Evolutionary conservation across 1,140 invertebrate species (phyloP).

Genomic region (Psix sp.): DNA sequence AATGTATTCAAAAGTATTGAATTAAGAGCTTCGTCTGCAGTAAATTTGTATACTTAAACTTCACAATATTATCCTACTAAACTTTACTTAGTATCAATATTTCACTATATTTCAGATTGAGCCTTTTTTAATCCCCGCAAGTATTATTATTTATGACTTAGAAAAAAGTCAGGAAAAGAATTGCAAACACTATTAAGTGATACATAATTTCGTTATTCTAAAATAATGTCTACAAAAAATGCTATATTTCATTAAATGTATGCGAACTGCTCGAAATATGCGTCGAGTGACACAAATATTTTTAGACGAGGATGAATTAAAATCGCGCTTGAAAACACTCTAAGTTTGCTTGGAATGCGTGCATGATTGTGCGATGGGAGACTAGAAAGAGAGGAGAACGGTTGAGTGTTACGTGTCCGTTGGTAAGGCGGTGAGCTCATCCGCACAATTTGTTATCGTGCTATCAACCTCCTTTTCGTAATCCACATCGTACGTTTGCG

Average conservation of each 20-base stretch:
- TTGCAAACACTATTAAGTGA: neutral
- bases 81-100: too few species aligned
- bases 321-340: conserved; percentile 38
- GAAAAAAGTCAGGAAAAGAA: neutral
- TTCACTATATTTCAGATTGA: too few species aligned
- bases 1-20: conserved; percentile 32
- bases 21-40: conserved; percentile 14
- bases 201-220: neutral
- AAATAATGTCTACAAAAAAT: neutral
- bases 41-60: conserved; percentile 5
- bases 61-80: conserved; percentile 24
- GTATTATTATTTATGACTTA: too few species aligned
- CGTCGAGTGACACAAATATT: conserved; percentile 43
- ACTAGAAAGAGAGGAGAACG: conserved; percentile 31
- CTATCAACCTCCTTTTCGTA: conserved; percentile 56
- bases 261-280: conserved; percentile 9
- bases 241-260: conserved; percentile 15
- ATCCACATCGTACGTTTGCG: conserved; percentile 41
- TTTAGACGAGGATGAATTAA: conserved; percentile 40
- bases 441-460: conserved; percentile 58
- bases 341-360: conserved; percentile 44
- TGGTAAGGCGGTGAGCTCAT: conserved; percentile 57
- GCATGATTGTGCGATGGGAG: conserved; percentile 21
- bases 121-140: too few species aligned
- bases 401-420: conserved; percentile 46